These are phyloP conservation scores for Antrozous pallidus DNA, from an alignment of 2,797 vertebrate genomes.

Conservation along the genomic window DNA sequence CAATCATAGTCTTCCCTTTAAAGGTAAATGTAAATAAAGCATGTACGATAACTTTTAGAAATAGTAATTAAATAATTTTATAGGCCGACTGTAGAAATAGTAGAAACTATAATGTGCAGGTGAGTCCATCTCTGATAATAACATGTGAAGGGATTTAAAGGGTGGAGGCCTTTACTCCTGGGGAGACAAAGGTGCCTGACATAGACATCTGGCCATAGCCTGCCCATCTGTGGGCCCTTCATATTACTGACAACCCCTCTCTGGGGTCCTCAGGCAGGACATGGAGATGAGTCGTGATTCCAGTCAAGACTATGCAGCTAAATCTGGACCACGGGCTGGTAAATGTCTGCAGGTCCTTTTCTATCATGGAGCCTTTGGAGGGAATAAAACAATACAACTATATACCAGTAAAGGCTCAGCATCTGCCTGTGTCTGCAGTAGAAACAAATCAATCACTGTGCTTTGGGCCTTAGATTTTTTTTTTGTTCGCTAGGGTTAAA, in stretches of 20 bases:
- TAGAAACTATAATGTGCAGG: neutral
- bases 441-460: neutral
- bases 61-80: neutral
- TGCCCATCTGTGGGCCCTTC: neutral
- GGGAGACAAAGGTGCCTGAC: neutral
- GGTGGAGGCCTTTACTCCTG: neutral
- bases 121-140: neutral
- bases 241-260: neutral
- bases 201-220: fast-evolving
- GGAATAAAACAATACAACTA: neutral
- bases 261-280: neutral
- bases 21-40: neutral
- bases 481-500: neutral
- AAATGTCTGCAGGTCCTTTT: neutral
- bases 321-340: neutral
- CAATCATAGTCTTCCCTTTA: neutral
- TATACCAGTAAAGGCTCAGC: neutral
- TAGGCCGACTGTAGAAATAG: neutral
- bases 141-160: neutral
- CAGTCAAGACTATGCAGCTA: neutral
- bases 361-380: neutral
- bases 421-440: neutral
- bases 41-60: neutral
- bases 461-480: neutral
- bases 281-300: neutral